phyloP scores from a whole-genome alignment of 2,113 vertebrate genomes.

The Lathamus discolor region DNA sequence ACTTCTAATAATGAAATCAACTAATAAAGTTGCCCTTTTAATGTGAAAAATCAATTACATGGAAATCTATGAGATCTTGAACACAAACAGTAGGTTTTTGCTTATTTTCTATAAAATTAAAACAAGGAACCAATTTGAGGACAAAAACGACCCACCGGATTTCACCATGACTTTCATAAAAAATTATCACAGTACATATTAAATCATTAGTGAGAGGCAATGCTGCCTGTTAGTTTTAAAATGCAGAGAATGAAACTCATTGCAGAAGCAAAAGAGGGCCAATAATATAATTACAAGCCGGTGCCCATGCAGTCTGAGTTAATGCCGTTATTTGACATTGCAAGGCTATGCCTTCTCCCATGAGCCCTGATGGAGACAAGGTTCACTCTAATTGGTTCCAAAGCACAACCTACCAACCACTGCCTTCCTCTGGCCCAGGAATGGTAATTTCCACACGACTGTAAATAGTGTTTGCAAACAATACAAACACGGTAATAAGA shows the following conservation, averaged over 20 bases:
- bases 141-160: conserved; percentile 10
- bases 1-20: not conserved
- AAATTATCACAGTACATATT: conserved; percentile 47
- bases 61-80: not conserved
- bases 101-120: not conserved
- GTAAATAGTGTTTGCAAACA: conserved; percentile 94
- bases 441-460: conserved; percentile 89
- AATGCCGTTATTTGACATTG: conserved; percentile 85
- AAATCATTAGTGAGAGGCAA: conserved; percentile 64
- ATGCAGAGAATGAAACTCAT: conserved; percentile 72
- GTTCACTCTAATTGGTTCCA: conserved; percentile 98
- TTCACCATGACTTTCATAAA: conserved; percentile 12
- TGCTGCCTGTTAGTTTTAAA: conserved; percentile 69
- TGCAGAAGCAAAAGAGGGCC: conserved; percentile 76
- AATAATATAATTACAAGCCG: conserved; percentile 76
- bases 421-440: conserved; percentile 80
- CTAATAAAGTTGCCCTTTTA: not conserved
- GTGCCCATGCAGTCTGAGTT: conserved; percentile 73
- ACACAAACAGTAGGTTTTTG: fast-evolving
- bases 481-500: conserved; percentile 96
- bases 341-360: conserved; percentile 83
- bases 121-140: not conserved
- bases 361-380: conserved; percentile 81
- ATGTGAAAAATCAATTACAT: not conserved
- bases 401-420: conserved; percentile 90